Evolutionary conservation across 2,113 vertebrate genomes (phyloP).

Genomic region (Gallinago jamesoni): DNA sequence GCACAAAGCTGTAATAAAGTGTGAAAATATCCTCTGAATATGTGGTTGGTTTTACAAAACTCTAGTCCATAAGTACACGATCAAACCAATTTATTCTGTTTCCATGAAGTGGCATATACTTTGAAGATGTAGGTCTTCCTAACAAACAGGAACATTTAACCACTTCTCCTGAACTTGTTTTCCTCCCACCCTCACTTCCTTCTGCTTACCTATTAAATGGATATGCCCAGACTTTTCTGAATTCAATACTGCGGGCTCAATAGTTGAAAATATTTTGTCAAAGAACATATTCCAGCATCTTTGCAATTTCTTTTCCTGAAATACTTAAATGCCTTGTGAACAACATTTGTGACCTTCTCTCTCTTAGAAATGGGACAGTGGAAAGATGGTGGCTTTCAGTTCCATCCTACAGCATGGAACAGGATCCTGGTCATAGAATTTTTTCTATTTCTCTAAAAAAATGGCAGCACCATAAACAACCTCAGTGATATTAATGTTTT

Average conservation of each 20-base stretch:
- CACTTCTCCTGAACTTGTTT: neutral
- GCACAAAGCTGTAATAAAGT: neutral
- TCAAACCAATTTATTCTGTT: neutral
- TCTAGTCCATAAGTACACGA: neutral
- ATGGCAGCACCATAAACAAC: neutral
- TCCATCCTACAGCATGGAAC: neutral
- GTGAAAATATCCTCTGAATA: slow-evolving; percentile 6
- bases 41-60: slow-evolving; percentile 4
- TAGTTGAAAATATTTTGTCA: neutral
- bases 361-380: neutral
- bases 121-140: neutral
- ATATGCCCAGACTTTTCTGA: neutral
- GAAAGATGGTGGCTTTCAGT: neutral
- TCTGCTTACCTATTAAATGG: neutral
- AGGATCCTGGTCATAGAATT: neutral
- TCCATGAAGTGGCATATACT: neutral
- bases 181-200: neutral
- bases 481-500: neutral
- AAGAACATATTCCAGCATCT: neutral
- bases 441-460: neutral
- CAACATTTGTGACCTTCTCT: neutral
- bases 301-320: neutral
- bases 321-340: neutral
- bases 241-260: neutral
- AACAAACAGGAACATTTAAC: neutral